phyloP scores from a whole-genome alignment of 2,888 invertebrate genomes.

The Ornithoptera priamus region DNA sequence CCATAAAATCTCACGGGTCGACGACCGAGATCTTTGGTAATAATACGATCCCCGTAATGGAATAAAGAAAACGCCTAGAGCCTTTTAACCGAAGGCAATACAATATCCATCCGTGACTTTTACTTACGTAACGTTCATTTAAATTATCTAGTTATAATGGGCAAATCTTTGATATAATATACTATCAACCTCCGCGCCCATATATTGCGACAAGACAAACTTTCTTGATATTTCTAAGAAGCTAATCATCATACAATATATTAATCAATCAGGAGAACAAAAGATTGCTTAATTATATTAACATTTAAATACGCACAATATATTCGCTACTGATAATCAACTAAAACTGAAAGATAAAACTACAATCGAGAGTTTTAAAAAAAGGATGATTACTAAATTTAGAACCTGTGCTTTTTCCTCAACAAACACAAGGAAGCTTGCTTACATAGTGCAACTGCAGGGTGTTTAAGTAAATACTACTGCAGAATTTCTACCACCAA shows the following conservation, averaged over 20 bases:
- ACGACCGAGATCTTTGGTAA: constrained; percentile 56
- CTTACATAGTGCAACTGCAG: no score
- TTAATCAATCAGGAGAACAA: constrained; percentile 69
- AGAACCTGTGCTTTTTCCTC: neutral
- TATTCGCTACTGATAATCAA: constrained; percentile 1
- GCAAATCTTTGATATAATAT: constrained; percentile 20
- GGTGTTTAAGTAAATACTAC: no score
- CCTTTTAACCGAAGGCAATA: constrained; percentile 60
- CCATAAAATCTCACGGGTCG: constrained; percentile 65
- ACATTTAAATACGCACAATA: constrained; percentile 50
- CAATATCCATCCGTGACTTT: constrained; percentile 67
- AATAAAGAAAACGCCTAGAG: constrained; percentile 69
- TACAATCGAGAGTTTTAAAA: no score
- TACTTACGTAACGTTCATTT: constrained; percentile 64
- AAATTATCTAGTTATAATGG: constrained; percentile 54
- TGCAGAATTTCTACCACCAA: no score
- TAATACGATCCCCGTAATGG: constrained; percentile 56
- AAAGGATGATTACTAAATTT: neutral
- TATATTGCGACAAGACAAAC: constrained; percentile 51
- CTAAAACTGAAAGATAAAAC: neutral
- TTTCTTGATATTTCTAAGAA: constrained; percentile 52
- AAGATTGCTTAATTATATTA: constrained; percentile 56
- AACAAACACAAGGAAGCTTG: no score
- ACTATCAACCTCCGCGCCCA: constrained; percentile 50
- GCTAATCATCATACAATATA: constrained; percentile 63